Evolutionary conservation across 2,113 vertebrate species (phyloP).

Genomic region (Nyctereutes procyonoides): DNA sequence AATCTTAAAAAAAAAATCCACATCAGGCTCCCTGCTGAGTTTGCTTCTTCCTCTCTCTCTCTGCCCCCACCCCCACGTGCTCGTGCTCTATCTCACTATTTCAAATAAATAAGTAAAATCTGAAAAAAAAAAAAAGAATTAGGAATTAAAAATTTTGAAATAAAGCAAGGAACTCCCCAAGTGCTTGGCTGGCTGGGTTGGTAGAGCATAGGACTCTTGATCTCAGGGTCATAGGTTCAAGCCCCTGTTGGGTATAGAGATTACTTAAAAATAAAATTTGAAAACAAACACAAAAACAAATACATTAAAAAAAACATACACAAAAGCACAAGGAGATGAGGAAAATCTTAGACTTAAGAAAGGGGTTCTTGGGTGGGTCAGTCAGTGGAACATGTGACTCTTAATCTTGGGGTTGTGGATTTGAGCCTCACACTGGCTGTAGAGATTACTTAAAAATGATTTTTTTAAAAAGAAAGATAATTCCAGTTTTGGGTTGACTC

Average conservation of each 20-base stretch:
- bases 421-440: neutral
- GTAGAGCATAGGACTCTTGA: neutral
- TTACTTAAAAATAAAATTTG: neutral
- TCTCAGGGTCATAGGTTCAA: neutral
- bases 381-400: neutral
- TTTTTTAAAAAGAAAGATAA: neutral
- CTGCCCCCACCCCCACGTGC: neutral
- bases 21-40: neutral
- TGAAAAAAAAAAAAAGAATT: neutral
- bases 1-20: no score
- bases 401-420: neutral
- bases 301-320: neutral
- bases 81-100: neutral
- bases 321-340: neutral
- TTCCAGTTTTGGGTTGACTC: neutral
- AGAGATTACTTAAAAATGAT: neutral
- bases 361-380: neutral
- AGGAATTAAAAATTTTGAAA: neutral
- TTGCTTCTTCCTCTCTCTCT: neutral
- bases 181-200: neutral
- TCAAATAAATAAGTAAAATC: neutral
- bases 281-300: neutral
- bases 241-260: neutral
- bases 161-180: neutral
- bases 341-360: neutral